These are phyloP conservation scores for Petrophora chlorosata DNA, from an alignment of 2,888 invertebrate species.

Conservation along the genomic window DNA sequence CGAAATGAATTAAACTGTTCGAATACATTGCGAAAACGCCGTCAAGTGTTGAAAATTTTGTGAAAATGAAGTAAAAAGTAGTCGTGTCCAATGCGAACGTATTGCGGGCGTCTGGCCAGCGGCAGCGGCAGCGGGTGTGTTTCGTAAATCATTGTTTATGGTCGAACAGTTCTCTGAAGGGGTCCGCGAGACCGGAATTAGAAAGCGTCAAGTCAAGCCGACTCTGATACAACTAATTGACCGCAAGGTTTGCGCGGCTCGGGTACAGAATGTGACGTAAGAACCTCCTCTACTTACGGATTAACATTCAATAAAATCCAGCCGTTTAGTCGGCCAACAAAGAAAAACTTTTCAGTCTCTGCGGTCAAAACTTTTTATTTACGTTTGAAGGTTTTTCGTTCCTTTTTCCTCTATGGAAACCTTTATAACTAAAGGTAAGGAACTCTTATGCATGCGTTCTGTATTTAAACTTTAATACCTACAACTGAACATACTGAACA, in stretches of 20 bases:
- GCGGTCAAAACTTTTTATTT: constrained; percentile 9
- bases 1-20: constrained; percentile 18
- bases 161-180: constrained; percentile 73
- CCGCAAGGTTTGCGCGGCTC: constrained; percentile 77
- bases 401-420: constrained; percentile 15
- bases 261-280: constrained; percentile 65
- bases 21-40: constrained; percentile 29
- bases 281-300: constrained; percentile 18
- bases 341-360: constrained; percentile 8
- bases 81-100: constrained; percentile 62
- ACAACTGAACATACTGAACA: no score
- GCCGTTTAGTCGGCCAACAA: constrained; percentile 13
- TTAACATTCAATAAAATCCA: constrained; percentile 22
- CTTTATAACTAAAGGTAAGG: constrained; percentile 7
- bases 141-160: constrained; percentile 81
- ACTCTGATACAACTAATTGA: constrained; percentile 74
- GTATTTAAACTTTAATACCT: no score
- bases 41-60: constrained; percentile 55
- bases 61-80: constrained; percentile 49
- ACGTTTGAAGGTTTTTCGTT: constrained; percentile 12
- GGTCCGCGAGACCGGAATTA: constrained; percentile 73
- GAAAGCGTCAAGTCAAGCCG: constrained; percentile 75
- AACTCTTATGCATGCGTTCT: no score
- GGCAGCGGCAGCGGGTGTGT: constrained; percentile 58
- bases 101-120: constrained; percentile 55